phyloP scores from a whole-genome alignment of 2,797 vertebrate species.

The Poeciliopsis infans region DNA sequence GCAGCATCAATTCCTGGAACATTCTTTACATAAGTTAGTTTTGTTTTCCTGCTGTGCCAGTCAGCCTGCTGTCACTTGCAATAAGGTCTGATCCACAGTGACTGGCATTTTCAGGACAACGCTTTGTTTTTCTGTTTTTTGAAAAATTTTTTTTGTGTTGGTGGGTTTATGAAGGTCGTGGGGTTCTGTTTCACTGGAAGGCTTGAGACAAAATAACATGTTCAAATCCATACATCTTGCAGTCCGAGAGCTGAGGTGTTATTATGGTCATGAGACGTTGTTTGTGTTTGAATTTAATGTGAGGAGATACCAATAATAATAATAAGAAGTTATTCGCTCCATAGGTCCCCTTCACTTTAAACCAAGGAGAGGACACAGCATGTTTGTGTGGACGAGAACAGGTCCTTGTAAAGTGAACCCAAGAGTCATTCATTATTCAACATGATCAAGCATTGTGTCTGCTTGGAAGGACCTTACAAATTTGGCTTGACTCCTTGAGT shows the following conservation, averaged over 20 bases:
- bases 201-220: background rate
- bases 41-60: conserved; percentile 16
- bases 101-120: conserved; percentile 85
- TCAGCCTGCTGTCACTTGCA: conserved; percentile 72
- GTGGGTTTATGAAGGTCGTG: background rate
- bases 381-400: conserved; percentile 67
- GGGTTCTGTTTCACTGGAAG: background rate
- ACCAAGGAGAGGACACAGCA: conserved; percentile 65
- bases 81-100: conserved; percentile 81
- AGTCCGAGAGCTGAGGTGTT: background rate
- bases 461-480: conserved; percentile 67
- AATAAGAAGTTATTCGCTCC: background rate
- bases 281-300: background rate
- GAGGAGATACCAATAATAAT: conserved; percentile 17
- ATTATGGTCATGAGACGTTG: background rate
- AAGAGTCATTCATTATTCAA: conserved; percentile 78
- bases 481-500: conserved; percentile 64
- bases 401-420: conserved; percentile 81
- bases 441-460: conserved; percentile 73
- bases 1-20: conserved; percentile 12
- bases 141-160: background rate
- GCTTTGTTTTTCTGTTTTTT: background rate
- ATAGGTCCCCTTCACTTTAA: conserved; percentile 37
- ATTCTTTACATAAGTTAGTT: conserved; percentile 26
- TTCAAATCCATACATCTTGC: background rate